phyloP scores from a whole-genome alignment of 1,140 invertebrate species.

The Drosophila quadrilineata region DNA sequence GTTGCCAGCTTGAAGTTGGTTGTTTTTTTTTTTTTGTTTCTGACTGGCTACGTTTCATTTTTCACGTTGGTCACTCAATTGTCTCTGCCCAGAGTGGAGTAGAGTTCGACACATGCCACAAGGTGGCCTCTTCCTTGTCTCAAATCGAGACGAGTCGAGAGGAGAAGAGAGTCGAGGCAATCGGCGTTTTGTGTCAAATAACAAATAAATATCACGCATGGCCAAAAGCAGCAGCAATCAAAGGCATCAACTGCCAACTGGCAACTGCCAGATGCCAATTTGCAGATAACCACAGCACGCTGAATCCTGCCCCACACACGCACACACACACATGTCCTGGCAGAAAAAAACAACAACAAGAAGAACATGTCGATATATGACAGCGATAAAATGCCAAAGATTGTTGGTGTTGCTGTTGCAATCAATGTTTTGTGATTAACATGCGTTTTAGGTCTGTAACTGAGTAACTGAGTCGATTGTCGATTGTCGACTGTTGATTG shows the following conservation, averaged over 20 bases:
- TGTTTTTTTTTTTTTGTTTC: no score
- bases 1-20: conserved; percentile 36
- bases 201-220: conserved; percentile 80
- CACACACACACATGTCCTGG: conserved; percentile 17
- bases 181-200: conserved; percentile 74
- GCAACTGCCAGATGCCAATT: conserved; percentile 61
- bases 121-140: conserved; percentile 31
- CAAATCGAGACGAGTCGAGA: not conserved
- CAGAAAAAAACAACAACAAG: no score
- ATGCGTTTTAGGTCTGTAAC: conserved; percentile 55
- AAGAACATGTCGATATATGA: conserved; percentile 47
- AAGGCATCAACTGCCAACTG: conserved; percentile 62
- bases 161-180: no score
- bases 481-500: no score
- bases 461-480: conserved; percentile 28
- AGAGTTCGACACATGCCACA: conserved; percentile 72
- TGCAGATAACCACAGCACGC: conserved; percentile 47
- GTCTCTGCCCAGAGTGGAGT: conserved; percentile 24
- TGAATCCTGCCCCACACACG: conserved; percentile 23
- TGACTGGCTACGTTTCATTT: conserved; percentile 55
- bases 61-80: conserved; percentile 78
- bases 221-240: conserved; percentile 75
- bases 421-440: conserved; percentile 63
- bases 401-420: conserved; percentile 49
- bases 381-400: conserved; percentile 56